Percentiles rank a stretch among this genome's conserved stretches.
phyloP scores from a whole-genome alignment of 1,140 invertebrate species.

The Teleopsis dalmanni region DNA sequence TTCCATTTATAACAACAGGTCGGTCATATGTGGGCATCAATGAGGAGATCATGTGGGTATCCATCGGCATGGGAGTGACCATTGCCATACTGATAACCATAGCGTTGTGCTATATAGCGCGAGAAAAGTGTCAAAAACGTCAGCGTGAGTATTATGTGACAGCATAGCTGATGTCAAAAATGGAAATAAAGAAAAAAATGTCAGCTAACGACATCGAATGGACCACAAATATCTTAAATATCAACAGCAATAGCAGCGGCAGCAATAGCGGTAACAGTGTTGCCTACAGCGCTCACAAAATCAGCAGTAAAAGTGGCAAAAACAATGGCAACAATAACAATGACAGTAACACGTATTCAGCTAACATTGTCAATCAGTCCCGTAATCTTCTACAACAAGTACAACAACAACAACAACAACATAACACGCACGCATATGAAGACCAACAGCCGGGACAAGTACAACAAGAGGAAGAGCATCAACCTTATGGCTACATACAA shows the following conservation, averaged over 20 bases:
- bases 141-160: slow-evolving; percentile 59
- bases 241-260: slow-evolving; percentile 4
- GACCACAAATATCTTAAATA: slow-evolving; percentile 13
- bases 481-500: no score
- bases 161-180: slow-evolving; percentile 49
- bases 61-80: slow-evolving; percentile 75
- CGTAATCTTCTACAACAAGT: no score
- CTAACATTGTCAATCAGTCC: no score
- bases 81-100: slow-evolving; percentile 71
- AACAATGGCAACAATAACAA: no score
- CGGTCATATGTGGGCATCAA: slow-evolving; percentile 71
- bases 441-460: no score
- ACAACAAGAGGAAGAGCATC: no score
- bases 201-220: slow-evolving; percentile 11
- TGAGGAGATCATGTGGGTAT: slow-evolving; percentile 79
- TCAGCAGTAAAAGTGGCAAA: no score
- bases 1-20: slow-evolving; percentile 47
- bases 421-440: no score
- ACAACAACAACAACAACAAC: no score
- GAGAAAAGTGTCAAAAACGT: slow-evolving; percentile 69
- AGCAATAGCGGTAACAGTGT: no score
- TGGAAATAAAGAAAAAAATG: not conserved
- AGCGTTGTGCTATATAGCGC: slow-evolving; percentile 68
- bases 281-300: no score
- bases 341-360: no score